Evolutionary conservation across 2,888 invertebrate genomes (phyloP).

Genomic region (Meteorus colon): DNA sequence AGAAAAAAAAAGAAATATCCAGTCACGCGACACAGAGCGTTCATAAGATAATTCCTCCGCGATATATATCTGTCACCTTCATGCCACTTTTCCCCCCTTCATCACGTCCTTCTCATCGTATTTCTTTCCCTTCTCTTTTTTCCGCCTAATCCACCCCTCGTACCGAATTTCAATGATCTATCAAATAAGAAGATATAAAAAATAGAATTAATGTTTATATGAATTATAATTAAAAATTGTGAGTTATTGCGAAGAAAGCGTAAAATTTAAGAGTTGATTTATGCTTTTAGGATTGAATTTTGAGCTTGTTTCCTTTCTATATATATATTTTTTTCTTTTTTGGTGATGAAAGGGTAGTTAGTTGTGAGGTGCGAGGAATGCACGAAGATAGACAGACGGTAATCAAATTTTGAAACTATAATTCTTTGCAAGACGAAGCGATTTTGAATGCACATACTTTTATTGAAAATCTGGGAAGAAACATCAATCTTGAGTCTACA

Average conservation of each 20-base stretch:
- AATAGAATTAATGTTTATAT: constrained; percentile 71
- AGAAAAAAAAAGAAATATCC: constrained; percentile 46
- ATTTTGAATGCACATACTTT: constrained; percentile 6
- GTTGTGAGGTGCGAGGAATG: not conserved
- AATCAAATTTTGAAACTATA: constrained; percentile 57
- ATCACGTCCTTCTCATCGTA: constrained; percentile 29
- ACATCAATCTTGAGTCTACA: not conserved
- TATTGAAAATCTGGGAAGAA: not conserved
- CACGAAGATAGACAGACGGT: constrained; percentile 46
- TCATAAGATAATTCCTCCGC: constrained; percentile 42
- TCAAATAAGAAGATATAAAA: constrained; percentile 52
- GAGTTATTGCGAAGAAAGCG: constrained; percentile 40
- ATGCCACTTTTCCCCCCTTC: not conserved
- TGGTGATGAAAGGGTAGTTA: constrained; percentile 29
- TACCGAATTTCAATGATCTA: constrained; percentile 50
- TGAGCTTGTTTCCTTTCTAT: constrained; percentile 60
- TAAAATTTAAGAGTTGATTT: constrained; percentile 65
- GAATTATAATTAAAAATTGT: constrained; percentile 61
- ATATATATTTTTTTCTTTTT: constrained; percentile 36
- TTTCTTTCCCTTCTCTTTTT: constrained; percentile 39
- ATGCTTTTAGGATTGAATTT: constrained; percentile 69
- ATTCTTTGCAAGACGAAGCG: constrained; percentile 63
- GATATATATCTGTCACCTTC: constrained; percentile 17
- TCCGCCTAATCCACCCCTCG: constrained; percentile 13
- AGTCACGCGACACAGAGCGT: constrained; percentile 43